Percentiles rank a stretch among this genome's conserved stretches.
These are phyloP conservation scores for Perizoma affinitatum DNA, from an alignment of 2,888 invertebrate species.

Conservation along the genomic window DNA sequence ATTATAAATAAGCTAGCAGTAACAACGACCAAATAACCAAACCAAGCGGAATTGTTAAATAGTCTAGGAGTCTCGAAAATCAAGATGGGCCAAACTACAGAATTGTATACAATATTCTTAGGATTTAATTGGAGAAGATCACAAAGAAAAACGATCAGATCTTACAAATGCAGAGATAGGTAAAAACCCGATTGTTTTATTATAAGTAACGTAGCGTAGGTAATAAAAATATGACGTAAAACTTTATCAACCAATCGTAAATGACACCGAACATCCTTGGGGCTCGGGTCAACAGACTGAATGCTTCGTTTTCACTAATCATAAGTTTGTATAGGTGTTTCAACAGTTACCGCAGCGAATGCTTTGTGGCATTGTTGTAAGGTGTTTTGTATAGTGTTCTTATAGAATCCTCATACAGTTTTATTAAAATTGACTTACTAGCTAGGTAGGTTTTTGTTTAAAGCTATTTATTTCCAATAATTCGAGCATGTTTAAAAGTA, in stretches of 20 bases:
- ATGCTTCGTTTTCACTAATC: constrained; percentile 50
- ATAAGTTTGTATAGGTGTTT: constrained; percentile 53
- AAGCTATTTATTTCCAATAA: background rate
- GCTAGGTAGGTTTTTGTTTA: background rate
- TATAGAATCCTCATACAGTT: constrained; percentile 33
- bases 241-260: constrained; percentile 4
- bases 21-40: too few species aligned
- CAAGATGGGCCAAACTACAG: too few species aligned
- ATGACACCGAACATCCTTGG: constrained; percentile 50
- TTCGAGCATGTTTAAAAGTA: background rate
- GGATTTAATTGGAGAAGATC: too few species aligned
- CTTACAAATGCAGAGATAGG: too few species aligned
- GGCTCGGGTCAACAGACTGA: constrained; percentile 48
- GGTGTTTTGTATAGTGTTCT: constrained; percentile 33
- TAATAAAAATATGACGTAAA: background rate
- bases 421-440: background rate
- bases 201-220: too few species aligned
- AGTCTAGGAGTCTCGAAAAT: too few species aligned
- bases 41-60: too few species aligned
- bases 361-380: constrained; percentile 41
- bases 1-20: too few species aligned
- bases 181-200: too few species aligned
- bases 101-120: too few species aligned
- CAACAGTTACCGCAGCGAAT: constrained; percentile 40
- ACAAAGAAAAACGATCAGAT: too few species aligned